Conservation (phyloP, 2,113 vertebrate species). For the Mustelus asterias region DNA sequence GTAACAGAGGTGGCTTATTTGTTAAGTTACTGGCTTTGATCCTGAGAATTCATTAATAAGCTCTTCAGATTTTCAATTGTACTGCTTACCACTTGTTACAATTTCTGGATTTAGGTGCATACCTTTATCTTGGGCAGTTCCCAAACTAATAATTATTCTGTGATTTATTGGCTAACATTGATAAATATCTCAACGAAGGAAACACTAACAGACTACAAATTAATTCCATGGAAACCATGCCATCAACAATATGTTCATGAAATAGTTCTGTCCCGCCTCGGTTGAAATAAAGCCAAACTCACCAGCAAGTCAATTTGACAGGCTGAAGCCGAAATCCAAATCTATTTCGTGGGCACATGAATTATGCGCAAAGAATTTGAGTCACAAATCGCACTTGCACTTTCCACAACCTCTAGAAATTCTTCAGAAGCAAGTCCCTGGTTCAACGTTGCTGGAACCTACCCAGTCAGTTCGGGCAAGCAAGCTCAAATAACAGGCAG, state of each 20-base stretch:
- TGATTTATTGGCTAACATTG: not conserved
- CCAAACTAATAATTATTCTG: not conserved
- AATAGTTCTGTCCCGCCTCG: not conserved
- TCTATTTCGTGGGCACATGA: not conserved
- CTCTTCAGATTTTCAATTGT: not conserved
- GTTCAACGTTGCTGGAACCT: not conserved
- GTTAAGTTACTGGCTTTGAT: not conserved
- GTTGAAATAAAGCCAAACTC: not conserved
- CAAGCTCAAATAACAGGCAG: not conserved
- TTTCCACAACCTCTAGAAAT: not conserved
- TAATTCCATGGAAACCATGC: not conserved
- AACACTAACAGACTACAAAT: not conserved
- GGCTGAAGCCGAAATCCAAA: constrained; percentile 5
- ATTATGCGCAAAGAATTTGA: not conserved
- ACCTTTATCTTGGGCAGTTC: not conserved
- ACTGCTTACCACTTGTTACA: not conserved
- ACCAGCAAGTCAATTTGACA: not conserved
- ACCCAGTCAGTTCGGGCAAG: not conserved
- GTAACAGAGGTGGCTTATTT: not conserved
- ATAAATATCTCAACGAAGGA: not conserved
- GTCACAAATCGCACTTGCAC: not conserved
- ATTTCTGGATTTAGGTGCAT: not conserved
- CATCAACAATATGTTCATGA: not conserved
- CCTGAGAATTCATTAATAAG: not conserved
- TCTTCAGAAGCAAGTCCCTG: not conserved